Percentiles rank a stretch among this genome's conserved stretches.
Evolutionary conservation across 1,140 invertebrate genomes (phyloP).

Genomic region (Drosophila tsacasi): DNA sequence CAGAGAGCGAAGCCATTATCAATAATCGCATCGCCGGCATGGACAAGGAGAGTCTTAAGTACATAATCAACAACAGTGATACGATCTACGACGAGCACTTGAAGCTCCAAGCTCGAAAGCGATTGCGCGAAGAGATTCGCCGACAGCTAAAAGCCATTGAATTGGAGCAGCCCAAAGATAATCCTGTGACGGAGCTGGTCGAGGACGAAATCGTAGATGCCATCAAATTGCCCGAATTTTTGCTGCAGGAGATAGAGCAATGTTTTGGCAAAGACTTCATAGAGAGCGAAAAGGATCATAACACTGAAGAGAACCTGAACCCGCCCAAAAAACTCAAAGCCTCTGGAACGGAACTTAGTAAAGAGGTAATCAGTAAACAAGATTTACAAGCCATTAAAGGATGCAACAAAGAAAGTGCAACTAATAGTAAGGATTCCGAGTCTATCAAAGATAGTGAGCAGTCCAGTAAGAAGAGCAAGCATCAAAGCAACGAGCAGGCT

Average conservation of each 20-base stretch:
- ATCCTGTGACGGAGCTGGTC: slow-evolving; percentile 35
- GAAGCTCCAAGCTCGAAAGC: slow-evolving; percentile 65
- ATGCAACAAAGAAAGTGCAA: neutral
- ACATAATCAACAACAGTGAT: slow-evolving; percentile 78
- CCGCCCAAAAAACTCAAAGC: neutral
- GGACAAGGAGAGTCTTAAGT: slow-evolving; percentile 72
- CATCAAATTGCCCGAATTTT: slow-evolving; percentile 60
- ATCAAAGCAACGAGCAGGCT: neutral
- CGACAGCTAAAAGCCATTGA: slow-evolving; percentile 67
- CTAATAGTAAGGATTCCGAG: neutral
- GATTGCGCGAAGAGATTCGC: slow-evolving; percentile 70
- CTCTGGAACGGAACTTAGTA: neutral
- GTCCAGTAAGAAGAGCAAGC: neutral
- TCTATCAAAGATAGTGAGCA: slow-evolving; percentile 2
- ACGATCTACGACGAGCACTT: slow-evolving; percentile 77
- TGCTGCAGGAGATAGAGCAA: slow-evolving; percentile 74
- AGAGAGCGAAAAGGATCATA: neutral
- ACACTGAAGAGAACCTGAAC: neutral
- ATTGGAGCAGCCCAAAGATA: slow-evolving; percentile 60
- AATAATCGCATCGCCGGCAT: slow-evolving; percentile 67
- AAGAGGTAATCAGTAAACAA: neutral
- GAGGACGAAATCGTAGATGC: slow-evolving; percentile 78
- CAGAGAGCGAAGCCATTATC: slow-evolving; percentile 25
- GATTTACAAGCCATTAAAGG: neutral
- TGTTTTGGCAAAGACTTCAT: slow-evolving; percentile 67